Conservation (phyloP, 2,888 invertebrate genomes). For the Lutraria lutraria region DNA sequence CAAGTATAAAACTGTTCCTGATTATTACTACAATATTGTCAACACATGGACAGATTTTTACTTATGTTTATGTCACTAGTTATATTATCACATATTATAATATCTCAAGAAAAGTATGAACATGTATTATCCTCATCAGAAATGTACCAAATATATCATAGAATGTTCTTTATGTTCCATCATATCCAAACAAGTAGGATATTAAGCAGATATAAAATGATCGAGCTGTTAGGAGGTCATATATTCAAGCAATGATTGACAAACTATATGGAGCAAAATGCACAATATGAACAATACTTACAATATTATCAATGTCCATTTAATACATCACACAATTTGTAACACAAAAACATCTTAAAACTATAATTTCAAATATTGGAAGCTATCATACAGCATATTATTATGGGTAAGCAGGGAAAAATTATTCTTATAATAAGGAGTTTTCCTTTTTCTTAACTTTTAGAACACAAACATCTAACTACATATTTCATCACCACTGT, state of each 20-base stretch:
- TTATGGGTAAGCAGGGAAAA: conserved; percentile 22
- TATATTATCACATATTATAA: neutral
- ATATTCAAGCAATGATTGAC: neutral
- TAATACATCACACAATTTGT: conserved; percentile 13
- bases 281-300: neutral
- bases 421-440: neutral
- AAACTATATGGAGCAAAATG: neutral
- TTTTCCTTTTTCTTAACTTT: neutral
- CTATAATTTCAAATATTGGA: neutral
- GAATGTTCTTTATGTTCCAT: neutral
- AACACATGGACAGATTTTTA: neutral
- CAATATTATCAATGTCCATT: neutral
- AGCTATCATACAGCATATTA: conserved; percentile 17
- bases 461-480: too few species aligned
- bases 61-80: neutral
- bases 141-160: neutral
- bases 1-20: neutral
- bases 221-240: neutral
- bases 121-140: neutral
- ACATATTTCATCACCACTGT: too few species aligned
- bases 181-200: too few species aligned
- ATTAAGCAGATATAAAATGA: neutral
- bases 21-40: neutral
- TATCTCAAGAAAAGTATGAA: neutral
- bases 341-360: neutral